Conservation (phyloP, 2,888 invertebrate species). For the Pristionchus fissidentatus region DNA sequence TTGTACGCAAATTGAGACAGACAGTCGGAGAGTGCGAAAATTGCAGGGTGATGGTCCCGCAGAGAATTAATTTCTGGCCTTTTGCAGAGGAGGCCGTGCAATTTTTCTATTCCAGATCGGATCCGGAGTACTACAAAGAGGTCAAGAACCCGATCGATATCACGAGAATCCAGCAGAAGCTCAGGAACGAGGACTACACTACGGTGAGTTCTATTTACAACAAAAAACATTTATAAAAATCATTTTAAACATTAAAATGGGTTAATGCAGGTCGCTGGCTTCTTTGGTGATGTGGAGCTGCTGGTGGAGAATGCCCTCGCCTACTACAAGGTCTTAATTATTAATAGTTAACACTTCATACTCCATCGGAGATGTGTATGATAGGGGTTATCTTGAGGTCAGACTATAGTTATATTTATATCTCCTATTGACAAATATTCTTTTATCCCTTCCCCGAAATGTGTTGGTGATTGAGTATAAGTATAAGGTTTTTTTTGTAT, state of each 20-base stretch:
- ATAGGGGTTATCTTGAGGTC: too few species aligned
- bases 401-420: too few species aligned
- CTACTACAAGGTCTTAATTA: conserved; percentile 85
- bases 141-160: conserved; percentile 95
- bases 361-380: not conserved
- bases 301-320: conserved; percentile 94
- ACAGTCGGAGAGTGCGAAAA: too few species aligned
- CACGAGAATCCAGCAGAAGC: conserved; percentile 92
- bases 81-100: not conserved
- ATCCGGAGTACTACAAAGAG: conserved; percentile 81
- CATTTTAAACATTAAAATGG: not conserved
- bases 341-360: not conserved
- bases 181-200: conserved; percentile 97
- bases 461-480: not conserved
- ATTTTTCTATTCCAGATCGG: conserved; percentile 73
- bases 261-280: conserved; percentile 83
- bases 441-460: not conserved
- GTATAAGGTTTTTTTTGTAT: not conserved
- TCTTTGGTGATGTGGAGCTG: conserved; percentile 90
- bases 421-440: not conserved
- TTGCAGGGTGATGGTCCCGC: too few species aligned
- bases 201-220: conserved; percentile 81
- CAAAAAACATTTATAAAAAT: not conserved
- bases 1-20: too few species aligned
- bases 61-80: not conserved